Conservation (phyloP, 2,797 vertebrate species). For the Amblyopsis hoosieri region DNA sequence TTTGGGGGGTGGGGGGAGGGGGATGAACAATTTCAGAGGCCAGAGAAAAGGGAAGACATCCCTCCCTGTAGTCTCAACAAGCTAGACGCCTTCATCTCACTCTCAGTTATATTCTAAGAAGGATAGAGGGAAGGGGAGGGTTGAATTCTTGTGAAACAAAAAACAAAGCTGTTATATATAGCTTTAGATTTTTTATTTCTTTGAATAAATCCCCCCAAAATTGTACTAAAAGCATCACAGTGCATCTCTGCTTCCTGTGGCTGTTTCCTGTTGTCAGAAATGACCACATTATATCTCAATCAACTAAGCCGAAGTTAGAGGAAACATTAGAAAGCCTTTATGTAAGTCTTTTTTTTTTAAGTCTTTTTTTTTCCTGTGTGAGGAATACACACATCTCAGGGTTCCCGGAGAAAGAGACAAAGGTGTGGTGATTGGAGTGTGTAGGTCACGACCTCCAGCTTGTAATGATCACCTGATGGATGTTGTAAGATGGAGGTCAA, state of each 20-base stretch:
- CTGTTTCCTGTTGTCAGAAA: slow-evolving; percentile 67
- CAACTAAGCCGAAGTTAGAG: slow-evolving; percentile 36
- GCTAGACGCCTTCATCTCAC: slow-evolving; percentile 51
- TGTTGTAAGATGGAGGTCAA: slow-evolving; percentile 67
- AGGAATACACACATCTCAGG: slow-evolving; percentile 32
- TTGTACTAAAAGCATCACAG: slow-evolving; percentile 66
- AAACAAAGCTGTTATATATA: slow-evolving; percentile 19
- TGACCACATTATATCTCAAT: slow-evolving; percentile 62
- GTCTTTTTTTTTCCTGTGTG: slow-evolving; percentile 5
- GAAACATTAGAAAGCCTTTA: slow-evolving; percentile 48
- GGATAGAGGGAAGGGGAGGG: slow-evolving; percentile 54
- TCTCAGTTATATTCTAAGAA: slow-evolving; percentile 38
- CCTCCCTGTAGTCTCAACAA: slow-evolving; percentile 61
- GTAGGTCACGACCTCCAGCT: slow-evolving; percentile 67
- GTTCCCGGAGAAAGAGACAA: slow-evolving; percentile 52
- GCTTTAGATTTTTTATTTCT: slow-evolving; percentile 20
- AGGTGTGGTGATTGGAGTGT: slow-evolving; percentile 65
- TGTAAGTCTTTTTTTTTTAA: slow-evolving; percentile 1
- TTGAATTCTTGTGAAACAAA: slow-evolving; percentile 58
- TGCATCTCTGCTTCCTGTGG: slow-evolving; percentile 69
- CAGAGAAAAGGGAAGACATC: slow-evolving; percentile 55
- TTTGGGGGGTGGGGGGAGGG: slow-evolving; percentile 24
- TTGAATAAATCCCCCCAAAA: slow-evolving; percentile 77
- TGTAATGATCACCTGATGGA: slow-evolving; percentile 80
- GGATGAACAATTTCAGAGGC: slow-evolving; percentile 14